Base-by-base conservation (phyloP, 2,113 vertebrate species). In the Acrocephalus kingi region DNA sequence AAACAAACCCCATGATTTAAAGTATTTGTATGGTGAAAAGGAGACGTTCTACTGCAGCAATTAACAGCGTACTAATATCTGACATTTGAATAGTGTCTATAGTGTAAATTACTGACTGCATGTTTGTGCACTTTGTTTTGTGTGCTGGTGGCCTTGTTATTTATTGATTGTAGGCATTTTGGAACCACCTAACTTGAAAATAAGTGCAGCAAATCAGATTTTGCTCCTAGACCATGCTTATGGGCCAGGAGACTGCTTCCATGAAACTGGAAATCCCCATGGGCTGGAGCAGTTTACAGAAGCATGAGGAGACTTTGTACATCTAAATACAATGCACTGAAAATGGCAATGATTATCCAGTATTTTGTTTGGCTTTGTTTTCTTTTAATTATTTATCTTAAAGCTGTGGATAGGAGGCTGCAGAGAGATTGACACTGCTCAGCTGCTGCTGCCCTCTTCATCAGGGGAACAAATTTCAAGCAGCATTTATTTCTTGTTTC, bases 281-380 rank as follows among this genome's bases (percentile, higher is more conserved):
- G 2, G 31, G 19, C 27, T 55, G 23, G 23, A 8, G 20, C 56
- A 13, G 45, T 48, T 61, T 64, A 23, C 19, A 35, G 45, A 56
- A 10, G 10, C 45, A 17, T 0, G 0, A 71, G 76, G 48, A 80
- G 14, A 19, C 22, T 54, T 6, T 33, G 27, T 18, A 28, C 9
- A 33, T 56, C 56, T 73, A 35, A 63, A 41, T 21, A 45, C 13
- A 62, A 13, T 30, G 23, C 11, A 12, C 14, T 43, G 28, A 33
- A 58, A 76, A 72, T 17, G 49, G 24, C 27, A 66, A 49, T 11
- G n/a, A 30, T n/a, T 35, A 22, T 9, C 37, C 6, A 39, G 23
- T 9, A 20, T 11, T 69, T 25, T 13, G 1, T 39, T 63, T 77
- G 10, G 2, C 43, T n/a, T 2, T 4, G 2, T 7, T 35, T 35